Evolutionary conservation across 2,888 invertebrate genomes (phyloP).

Genomic region (Drosophila rubida): DNA sequence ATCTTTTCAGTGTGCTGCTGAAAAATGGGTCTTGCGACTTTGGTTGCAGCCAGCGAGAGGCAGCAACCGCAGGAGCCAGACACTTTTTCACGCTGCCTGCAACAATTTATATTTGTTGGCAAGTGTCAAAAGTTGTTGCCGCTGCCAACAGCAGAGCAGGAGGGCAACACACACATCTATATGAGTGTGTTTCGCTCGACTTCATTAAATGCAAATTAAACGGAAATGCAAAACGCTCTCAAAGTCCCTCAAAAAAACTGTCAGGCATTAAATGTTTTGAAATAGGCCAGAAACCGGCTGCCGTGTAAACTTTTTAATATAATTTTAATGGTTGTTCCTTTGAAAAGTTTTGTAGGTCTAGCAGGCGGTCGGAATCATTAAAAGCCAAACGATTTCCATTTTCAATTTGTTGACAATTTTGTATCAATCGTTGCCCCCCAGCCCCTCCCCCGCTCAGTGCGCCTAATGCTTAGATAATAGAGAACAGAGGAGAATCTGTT

Average conservation of each 20-base stretch:
- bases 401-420: conserved; percentile 74
- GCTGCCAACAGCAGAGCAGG: neutral
- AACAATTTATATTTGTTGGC: conserved; percentile 72
- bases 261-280: conserved; percentile 51
- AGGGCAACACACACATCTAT: neutral
- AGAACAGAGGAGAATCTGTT: conserved; percentile 36
- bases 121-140: conserved; percentile 68
- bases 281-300: conserved; percentile 52
- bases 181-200: too few relatives aligned
- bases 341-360: conserved; percentile 47
- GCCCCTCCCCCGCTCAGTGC: neutral
- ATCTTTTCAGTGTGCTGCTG: conserved; percentile 37
- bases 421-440: conserved; percentile 58
- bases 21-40: conserved; percentile 77
- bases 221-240: conserved; percentile 23
- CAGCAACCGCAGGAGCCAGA: conserved; percentile 65
- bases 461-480: conserved; percentile 75
- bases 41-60: conserved; percentile 49
- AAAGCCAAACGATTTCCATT: conserved; percentile 62
- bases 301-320: conserved; percentile 73
- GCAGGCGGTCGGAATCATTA: conserved; percentile 53
- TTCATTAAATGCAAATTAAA: conserved; percentile 68
- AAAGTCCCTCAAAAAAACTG: conserved; percentile 29
- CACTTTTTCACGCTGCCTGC: conserved; percentile 75
- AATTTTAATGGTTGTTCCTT: conserved; percentile 65